Evolutionary conservation across 2,797 vertebrate species (phyloP).

Genomic region (Tinamus major): DNA sequence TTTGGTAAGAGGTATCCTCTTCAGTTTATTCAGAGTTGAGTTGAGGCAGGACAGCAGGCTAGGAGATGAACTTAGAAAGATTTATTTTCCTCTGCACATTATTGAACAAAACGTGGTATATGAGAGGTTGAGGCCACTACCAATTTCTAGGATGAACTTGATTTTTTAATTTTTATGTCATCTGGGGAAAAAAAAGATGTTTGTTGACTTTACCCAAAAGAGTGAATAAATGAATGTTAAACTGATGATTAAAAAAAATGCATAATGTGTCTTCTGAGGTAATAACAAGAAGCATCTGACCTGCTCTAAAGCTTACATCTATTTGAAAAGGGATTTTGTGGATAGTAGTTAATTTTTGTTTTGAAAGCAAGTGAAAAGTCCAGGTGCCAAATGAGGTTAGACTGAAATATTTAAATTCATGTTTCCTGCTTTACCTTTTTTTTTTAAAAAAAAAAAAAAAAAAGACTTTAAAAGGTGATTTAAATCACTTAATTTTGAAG

Average conservation of each 20-base stretch:
- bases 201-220: conserved; percentile 61
- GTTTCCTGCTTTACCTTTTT: neutral
- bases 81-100: neutral
- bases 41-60: neutral
- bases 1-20: conserved; percentile 24
- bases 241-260: neutral
- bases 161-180: no score
- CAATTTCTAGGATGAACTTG: neutral
- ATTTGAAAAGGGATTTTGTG: conserved; percentile 21
- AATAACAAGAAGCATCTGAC: neutral
- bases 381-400: neutral
- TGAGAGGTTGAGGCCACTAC: conserved; percentile 25
- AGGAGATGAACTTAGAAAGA: neutral
- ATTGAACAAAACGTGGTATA: neutral
- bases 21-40: conserved; percentile 4
- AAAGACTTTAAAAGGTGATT: neutral
- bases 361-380: neutral
- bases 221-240: conserved; percentile 48
- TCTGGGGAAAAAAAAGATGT: conserved; percentile 9
- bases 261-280: neutral
- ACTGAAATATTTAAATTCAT: neutral
- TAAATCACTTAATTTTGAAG: neutral
- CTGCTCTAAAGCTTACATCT: conserved; percentile 6
- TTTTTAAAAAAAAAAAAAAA: no score
- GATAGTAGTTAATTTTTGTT: neutral